A percentile compares a stretch with the other conserved stretches of the same genome.
Conservation (phyloP, 2,797 vertebrate genomes). For the Melanotaenia trifasciata region DNA sequence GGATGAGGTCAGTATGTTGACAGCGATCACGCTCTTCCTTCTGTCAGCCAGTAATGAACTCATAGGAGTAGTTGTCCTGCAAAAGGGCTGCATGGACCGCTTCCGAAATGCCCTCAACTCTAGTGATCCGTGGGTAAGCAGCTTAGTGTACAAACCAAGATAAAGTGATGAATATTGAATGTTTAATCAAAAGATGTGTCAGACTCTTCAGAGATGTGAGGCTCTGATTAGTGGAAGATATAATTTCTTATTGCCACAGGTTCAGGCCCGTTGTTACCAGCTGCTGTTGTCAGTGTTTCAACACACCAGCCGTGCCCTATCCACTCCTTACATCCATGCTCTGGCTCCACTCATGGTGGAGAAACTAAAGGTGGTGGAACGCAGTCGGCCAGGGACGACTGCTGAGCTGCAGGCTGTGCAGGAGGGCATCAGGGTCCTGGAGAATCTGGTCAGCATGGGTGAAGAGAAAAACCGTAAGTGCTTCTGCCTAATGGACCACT, state of each 20-base stretch:
- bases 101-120: slow-evolving; percentile 93
- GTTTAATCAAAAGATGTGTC: background rate
- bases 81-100: slow-evolving; percentile 93
- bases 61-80: slow-evolving; percentile 91
- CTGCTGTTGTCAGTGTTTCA: slow-evolving; percentile 96
- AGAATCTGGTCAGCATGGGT: slow-evolving; percentile 93
- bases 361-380: slow-evolving; percentile 94
- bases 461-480: slow-evolving; percentile 96
- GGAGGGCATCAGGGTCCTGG: slow-evolving; percentile 95
- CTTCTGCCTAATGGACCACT: slow-evolving; percentile 34
- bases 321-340: slow-evolving; percentile 95
- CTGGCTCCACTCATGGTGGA: slow-evolving; percentile 95
- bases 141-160: background rate
- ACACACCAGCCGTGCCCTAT: slow-evolving; percentile 92
- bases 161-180: background rate
- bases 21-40: slow-evolving; percentile 94
- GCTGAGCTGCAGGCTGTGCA: slow-evolving; percentile 93
- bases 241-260: slow-evolving; percentile 75
- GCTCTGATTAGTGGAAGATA: slow-evolving; percentile 3
- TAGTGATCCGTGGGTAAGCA: slow-evolving; percentile 90
- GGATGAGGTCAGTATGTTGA: slow-evolving; percentile 95
- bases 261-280: slow-evolving; percentile 97
- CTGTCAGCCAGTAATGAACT: slow-evolving; percentile 92
- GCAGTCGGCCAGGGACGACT: slow-evolving; percentile 83
- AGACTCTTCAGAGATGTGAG: background rate